A percentile compares a stretch with the other conserved stretches of the same genome.
phyloP scores from a whole-genome alignment of 2,797 vertebrate species.

The Miopithecus talapoin region DNA sequence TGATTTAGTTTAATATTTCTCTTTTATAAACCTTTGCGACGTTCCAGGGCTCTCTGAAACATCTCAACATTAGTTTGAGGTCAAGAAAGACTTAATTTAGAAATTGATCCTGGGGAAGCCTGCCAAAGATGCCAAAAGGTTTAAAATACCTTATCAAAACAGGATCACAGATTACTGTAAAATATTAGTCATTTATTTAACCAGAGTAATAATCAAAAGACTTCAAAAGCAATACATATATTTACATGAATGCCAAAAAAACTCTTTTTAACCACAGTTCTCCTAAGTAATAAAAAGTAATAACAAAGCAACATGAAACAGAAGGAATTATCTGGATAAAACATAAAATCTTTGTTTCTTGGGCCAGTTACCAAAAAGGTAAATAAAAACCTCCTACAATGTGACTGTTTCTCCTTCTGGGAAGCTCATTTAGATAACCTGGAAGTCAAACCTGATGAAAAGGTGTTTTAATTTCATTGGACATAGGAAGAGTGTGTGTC shows the following conservation, averaged over 20 bases:
- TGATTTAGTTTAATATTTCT: background rate
- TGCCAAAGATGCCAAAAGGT: background rate
- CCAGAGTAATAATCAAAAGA: background rate
- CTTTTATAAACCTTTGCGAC: background rate
- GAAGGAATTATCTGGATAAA: background rate
- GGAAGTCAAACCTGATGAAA: background rate
- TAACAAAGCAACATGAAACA: background rate
- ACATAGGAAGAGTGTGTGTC: background rate
- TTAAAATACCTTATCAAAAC: background rate
- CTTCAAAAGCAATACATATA: background rate
- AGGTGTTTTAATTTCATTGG: background rate
- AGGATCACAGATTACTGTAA: background rate
- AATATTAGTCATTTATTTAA: background rate
- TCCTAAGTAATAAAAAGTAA: background rate
- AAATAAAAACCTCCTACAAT: background rate
- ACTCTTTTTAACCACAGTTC: too few species aligned
- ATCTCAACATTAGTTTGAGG: background rate
- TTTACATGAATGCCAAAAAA: background rate
- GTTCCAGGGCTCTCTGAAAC: background rate
- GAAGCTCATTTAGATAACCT: background rate
- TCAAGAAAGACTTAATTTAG: background rate
- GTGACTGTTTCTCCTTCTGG: background rate
- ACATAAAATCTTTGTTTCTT: background rate
- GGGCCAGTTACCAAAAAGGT: background rate
- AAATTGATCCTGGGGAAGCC: background rate